Evolutionary conservation across 2,797 vertebrate genomes (phyloP), one percentile per base, ranked within the genome.

Genomic region (Danio jaintianensis): DNA sequence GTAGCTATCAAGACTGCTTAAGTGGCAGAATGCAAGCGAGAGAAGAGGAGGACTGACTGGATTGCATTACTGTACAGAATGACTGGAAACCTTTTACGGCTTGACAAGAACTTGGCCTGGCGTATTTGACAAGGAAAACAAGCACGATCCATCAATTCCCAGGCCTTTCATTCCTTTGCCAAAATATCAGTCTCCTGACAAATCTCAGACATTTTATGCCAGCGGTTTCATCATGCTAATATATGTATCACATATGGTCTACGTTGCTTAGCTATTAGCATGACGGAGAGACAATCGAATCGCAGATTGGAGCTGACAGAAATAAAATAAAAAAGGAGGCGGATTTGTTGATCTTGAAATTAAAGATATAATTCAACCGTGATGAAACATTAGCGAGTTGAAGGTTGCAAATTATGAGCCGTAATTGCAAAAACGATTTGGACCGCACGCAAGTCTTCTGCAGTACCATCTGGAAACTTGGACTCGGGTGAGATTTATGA

Each of bases 101-200:
- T 82, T 91, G 92, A 93, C 91, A 90, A 85, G 86, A 91, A 90
- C 83, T 93, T 93, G 92, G 92, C 91, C 81, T 18, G 68, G 53
- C 11, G 71, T 61, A 42, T 81, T 85, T 85, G 74, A 92, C 89
- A 90, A 92, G 91, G 87, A 91, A 92, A 92, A 92, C 90, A 90
- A 92, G 90, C 87, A 90, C 87, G 83, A 87, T 86, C 86, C 79
- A 87, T 90, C 86, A 67, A 88, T 91, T 87, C 86, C 86, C 86
- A 86, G 84, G 84, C 80, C 85, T 91, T 91, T 90, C 85, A 85
- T 86, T 87, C 43, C 22, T 1, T 58, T 85, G 91, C 92, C 91
- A 94, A 90, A 92, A 91, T 89, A 89, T 90, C 90, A 89, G 88
- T 91, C 75, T 87, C 85, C 83, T 79, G 83, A 85, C 79, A 83